Conservation (phyloP, 2,797 vertebrate species). For the Buceros bicornis region DNA sequence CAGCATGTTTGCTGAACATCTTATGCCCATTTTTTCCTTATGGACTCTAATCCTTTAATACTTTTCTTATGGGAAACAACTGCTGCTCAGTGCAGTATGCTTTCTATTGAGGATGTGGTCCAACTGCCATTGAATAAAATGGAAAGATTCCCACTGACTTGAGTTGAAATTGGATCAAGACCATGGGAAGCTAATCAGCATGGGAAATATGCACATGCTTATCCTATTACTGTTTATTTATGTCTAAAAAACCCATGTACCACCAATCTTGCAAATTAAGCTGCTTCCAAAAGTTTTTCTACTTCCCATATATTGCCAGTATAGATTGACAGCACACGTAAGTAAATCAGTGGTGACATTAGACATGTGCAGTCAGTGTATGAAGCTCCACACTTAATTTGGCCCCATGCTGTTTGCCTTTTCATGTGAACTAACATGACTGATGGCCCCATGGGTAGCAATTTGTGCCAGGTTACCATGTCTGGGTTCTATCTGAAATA, state of each 20-base stretch:
- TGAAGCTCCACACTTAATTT: constrained; percentile 6
- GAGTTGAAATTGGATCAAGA: background rate
- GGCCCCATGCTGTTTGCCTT: background rate
- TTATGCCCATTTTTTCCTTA: background rate
- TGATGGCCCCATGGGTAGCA: background rate
- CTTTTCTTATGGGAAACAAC: background rate
- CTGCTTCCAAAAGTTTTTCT: background rate
- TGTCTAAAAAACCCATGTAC: background rate
- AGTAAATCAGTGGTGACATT: constrained; percentile 4
- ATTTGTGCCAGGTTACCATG: background rate
- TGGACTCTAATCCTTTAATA: background rate
- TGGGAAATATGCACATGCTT: background rate
- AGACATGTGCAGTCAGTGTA: background rate
- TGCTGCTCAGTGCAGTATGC: background rate
- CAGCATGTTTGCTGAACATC: background rate
- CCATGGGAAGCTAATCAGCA: background rate
- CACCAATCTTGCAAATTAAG: background rate
- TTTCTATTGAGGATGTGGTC: background rate
- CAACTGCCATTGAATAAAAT: background rate
- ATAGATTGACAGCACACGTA: background rate
- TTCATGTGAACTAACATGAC: background rate
- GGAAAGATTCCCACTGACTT: background rate
- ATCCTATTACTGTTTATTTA: background rate
- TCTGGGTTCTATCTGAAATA: background rate
- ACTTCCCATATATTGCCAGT: background rate